Evolutionary conservation across 2,888 invertebrate genomes (phyloP), one percentile per base, ranked within the genome.

Genomic region (Philereme transversata): DNA sequence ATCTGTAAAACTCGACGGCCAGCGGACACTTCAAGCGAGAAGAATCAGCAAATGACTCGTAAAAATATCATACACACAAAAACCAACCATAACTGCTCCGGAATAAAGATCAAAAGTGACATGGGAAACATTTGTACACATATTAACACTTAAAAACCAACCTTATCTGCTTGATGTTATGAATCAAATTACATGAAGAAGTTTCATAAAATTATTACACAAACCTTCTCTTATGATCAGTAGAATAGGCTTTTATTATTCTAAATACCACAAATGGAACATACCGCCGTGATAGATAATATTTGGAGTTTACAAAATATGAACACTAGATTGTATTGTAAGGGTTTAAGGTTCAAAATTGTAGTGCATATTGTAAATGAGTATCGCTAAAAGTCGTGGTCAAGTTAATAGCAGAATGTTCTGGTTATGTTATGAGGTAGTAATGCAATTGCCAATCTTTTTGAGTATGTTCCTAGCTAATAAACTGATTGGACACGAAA

Each of bases 371-470:
- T 7, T 7, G 9, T 22, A 10, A 3, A 4, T 38, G 5, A 11
- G 22, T 50, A 8, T 11, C 6, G 38, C 22, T 8, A 50, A 40
- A 7, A 11, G 40, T 5, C 49, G 35, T 34, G 38, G 38, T 38
- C 35, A 35, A 34, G 22, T 22, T 22, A 22, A 8, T 34, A 34
- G 7, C 47, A 1, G 0, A 22, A 49, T 36, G 48, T 48, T 50
- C 50, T 40, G 40, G 50, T 40, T 22, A 11, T 50, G 36, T 49
- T 33, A 36, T 49, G 11, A 49, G 38, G 8, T 40, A 22, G 22
- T 50, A 50, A 50, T 50, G 50, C n/a, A 22, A 50, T 50, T 9
- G 38, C 40, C 50, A 50, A 40, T 50, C 40, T 40, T 40, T 5
- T 50, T 22, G 11, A 35, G 4, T 35, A 47, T 2, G 1, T 22